A percentile compares a stretch with the other conserved stretches of the same genome.
Evolutionary conservation across 2,888 invertebrate species (phyloP).

Genomic region (Ashinkailepas kermadecensis): DNA sequence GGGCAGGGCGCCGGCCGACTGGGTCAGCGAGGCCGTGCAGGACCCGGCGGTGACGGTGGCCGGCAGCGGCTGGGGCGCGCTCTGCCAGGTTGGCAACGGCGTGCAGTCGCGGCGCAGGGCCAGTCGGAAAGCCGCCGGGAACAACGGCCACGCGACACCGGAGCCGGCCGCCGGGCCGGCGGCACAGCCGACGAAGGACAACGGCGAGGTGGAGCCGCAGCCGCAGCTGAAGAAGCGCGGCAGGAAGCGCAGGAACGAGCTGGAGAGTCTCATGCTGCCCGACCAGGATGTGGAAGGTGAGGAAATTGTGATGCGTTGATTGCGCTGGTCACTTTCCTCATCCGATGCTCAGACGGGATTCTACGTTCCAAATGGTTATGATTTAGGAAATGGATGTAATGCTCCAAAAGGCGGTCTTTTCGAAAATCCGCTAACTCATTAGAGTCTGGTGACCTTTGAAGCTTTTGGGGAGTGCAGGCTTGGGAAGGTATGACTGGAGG

Average conservation of each 20-base stretch:
- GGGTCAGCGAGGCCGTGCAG: conserved; percentile 60
- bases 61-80: conserved; percentile 63
- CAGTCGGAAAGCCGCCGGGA: conserved; percentile 23
- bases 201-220: conserved; percentile 27
- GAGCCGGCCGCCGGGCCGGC: neutral
- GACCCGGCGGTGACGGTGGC: conserved; percentile 62
- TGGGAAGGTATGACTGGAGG: too few species aligned
- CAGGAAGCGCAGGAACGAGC: conserved; percentile 25
- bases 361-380: too few species aligned
- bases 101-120: conserved; percentile 33
- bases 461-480: too few species aligned
- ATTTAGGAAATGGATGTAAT: too few species aligned
- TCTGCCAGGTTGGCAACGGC: conserved; percentile 66
- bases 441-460: too few species aligned
- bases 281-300: neutral
- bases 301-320: neutral
- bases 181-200: conserved; percentile 27
- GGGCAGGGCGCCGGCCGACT: neutral
- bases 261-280: neutral
- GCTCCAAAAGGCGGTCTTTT: too few species aligned
- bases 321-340: too few species aligned
- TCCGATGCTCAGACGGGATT: too few species aligned
- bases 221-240: neutral
- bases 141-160: conserved; percentile 27
- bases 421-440: too few species aligned